A percentile compares a stretch with the other conserved stretches of the same genome.
Evolutionary conservation across 2,113 vertebrate species (phyloP).

Genomic region (Apistogramma diplotaenia): DNA sequence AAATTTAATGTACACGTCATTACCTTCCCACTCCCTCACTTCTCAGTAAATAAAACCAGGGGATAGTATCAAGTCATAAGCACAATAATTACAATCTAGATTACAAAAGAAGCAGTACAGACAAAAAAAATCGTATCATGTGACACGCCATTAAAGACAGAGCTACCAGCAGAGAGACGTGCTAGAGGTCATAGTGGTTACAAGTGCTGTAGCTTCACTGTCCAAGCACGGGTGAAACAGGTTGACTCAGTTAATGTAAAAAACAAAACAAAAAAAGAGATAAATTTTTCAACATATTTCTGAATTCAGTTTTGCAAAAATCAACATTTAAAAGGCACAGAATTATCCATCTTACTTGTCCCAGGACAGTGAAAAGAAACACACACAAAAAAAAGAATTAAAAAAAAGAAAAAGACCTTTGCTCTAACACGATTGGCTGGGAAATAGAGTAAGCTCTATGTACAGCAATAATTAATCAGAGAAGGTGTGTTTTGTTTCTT

Average conservation of each 20-base stretch:
- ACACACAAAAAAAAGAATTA: not conserved
- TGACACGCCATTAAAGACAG: conserved; percentile 29
- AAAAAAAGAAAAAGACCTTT: not conserved
- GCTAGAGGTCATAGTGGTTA: conserved; percentile 71
- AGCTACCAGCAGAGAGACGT: conserved; percentile 74
- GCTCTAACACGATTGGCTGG: conserved; percentile 16
- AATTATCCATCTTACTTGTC: not conserved
- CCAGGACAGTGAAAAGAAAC: conserved; percentile 3
- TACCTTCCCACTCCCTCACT: conserved; percentile 26
- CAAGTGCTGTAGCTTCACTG: conserved; percentile 11
- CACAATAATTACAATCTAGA: conserved; percentile 74
- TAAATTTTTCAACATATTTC: not conserved
- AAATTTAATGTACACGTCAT: conserved; percentile 70
- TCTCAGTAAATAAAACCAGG: conserved; percentile 57
- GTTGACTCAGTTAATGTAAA: not conserved
- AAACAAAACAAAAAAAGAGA: not conserved
- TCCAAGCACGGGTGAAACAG: not conserved
- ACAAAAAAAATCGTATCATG: conserved; percentile 7
- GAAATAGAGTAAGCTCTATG: conserved; percentile 54
- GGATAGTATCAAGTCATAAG: conserved; percentile 44
- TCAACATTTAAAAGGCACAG: not conserved
- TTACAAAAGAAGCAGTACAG: conserved; percentile 64
- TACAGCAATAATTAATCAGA: conserved; percentile 57
- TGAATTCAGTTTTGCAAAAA: not conserved
- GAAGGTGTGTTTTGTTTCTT: conserved; percentile 3